A percentile compares a stretch with the other conserved stretches of the same genome.
Conservation (phyloP, 2,113 vertebrate genomes). For the Brachypodius melanocephalos region DNA sequence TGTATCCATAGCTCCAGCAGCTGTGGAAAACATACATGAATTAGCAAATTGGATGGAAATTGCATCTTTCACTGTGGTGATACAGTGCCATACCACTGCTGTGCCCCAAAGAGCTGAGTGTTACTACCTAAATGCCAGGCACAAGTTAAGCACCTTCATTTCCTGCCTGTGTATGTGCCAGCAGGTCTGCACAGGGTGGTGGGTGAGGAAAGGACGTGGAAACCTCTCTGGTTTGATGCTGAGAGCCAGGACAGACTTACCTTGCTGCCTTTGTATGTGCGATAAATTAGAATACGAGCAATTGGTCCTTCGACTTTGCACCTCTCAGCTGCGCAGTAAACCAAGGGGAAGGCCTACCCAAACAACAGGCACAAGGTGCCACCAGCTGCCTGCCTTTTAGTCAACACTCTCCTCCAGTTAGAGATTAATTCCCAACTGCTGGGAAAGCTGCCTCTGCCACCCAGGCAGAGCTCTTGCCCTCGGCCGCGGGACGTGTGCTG, state of each 20-base stretch:
- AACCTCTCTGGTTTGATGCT: neutral
- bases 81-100: fast-evolving
- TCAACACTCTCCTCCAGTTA: neutral
- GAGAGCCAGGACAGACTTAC: too few relatives aligned
- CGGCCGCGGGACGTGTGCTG: neutral
- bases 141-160: neutral
- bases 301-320: neutral
- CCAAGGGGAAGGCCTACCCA: neutral
- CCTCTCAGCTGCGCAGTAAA: neutral
- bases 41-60: neutral
- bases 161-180: neutral
- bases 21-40: neutral
- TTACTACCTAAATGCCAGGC: neutral
- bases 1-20: neutral
- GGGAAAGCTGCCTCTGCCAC: neutral
- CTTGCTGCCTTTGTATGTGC: neutral
- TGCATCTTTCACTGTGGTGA: neutral
- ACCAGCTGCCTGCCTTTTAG: neutral
- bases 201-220: fast-evolving
- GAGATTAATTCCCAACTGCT: neutral
- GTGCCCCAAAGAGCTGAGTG: neutral
- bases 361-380: neutral
- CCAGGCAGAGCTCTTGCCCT: neutral
- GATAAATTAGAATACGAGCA: neutral
- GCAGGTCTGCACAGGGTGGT: neutral